phyloP scores from a whole-genome alignment of 2,797 vertebrate species.

The Thamnophis elegans region DNA sequence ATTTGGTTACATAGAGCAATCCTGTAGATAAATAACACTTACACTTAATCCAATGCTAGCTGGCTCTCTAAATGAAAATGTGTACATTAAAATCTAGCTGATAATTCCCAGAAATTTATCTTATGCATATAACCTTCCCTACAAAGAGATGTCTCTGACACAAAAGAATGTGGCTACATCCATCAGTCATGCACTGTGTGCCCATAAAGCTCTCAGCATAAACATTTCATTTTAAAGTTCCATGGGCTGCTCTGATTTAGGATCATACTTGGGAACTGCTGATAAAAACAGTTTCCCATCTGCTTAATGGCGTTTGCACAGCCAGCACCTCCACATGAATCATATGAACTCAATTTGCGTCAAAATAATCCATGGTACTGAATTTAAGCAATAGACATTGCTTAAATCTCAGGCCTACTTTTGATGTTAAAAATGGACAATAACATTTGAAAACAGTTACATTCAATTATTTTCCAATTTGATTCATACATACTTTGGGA shows the following conservation, averaged over 20 bases:
- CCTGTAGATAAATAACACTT: background rate
- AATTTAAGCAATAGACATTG: slow-evolving; percentile 8
- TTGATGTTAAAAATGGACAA: background rate
- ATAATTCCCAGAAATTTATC: background rate
- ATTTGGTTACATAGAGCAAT: background rate
- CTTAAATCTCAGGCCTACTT: background rate
- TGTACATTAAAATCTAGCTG: background rate
- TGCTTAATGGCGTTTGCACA: background rate
- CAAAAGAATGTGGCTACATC: background rate
- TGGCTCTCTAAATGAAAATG: background rate
- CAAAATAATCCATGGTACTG: background rate
- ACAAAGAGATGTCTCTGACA: background rate
- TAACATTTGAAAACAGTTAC: background rate
- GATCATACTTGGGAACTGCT: background rate
- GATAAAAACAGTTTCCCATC: background rate
- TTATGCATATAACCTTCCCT: background rate
- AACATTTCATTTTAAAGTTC: background rate
- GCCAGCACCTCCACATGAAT: no score
- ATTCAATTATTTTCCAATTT: background rate
- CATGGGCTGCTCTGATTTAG: background rate
- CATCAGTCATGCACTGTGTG: no score
- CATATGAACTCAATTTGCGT: background rate
- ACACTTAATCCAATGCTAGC: background rate
- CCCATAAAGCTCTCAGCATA: background rate
- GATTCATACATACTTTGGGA: no score